Conservation (phyloP, 2,113 vertebrate genomes). For the Sclerurus mexicanus region DNA sequence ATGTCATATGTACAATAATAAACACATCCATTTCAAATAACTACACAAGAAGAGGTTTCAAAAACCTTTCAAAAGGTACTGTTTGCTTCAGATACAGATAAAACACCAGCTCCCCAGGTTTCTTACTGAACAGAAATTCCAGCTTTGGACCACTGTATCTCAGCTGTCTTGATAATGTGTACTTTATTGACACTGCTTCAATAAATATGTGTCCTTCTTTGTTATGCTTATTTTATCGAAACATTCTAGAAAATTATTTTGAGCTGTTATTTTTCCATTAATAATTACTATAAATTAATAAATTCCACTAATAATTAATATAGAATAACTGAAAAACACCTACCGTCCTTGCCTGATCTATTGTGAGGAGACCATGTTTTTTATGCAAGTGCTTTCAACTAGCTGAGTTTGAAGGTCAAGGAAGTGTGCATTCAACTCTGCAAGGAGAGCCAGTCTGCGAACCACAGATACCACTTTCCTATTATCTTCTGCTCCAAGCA, state of each 20-base stretch:
- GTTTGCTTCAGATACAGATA: not conserved
- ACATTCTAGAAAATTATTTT: not conserved
- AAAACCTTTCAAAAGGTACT: not conserved
- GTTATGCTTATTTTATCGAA: not conserved
- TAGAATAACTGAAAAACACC: not conserved
- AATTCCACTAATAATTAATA: not conserved
- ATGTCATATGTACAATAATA: not conserved
- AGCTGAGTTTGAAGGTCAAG: not conserved
- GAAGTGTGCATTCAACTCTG: fast-evolving
- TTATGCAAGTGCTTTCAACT: not conserved
- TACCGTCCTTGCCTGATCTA: not conserved
- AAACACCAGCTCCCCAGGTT: not conserved
- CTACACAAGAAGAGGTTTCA: not conserved
- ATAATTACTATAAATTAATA: not conserved
- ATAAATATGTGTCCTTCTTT: not conserved
- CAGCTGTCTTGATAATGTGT: not conserved
- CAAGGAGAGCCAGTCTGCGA: not conserved
- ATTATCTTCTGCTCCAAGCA: not conserved
- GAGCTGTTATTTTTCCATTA: not conserved
- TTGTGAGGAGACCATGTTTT: not conserved
- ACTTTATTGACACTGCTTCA: not conserved
- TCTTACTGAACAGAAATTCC: not conserved
- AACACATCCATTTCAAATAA: not conserved
- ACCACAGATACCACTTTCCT: not conserved
- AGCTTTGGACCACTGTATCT: not conserved